Base-by-base conservation (phyloP, 2,113 vertebrate species). In the Geococcyx californianus region DNA sequence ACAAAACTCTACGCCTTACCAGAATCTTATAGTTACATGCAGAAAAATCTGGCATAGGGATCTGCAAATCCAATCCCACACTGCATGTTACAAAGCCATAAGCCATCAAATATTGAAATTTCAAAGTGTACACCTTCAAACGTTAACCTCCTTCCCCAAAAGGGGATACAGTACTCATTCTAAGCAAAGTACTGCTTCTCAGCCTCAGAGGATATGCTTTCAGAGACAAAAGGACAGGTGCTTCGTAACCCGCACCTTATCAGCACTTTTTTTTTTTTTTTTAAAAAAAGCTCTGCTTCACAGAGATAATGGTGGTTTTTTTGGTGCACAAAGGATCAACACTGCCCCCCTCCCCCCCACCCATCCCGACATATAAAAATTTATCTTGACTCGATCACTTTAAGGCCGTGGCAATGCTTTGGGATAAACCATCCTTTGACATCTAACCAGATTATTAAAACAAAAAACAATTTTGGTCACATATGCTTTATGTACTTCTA, bases 131-230 rank as follows among this genome's bases (percentile, higher is more conserved):
- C 19, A 51, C 15, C 7, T 33, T 84, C 60, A 25, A 31, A 19
- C 0, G 4, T 20, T 83, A 80, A 52, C 28, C 72, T 51, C 29
- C n/a, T n/a, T 52, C 47, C 16, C 24, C 62, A 28, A 82, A 54
- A 67, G 3, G 13, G 10, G 38, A 63, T 36, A 47, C 0, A 0
- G 31, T 10, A 49, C 31, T 58, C 1, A 0, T 36, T 52, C 70
- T 64, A n/a, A 78, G 38, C 38, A 17, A 76, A 29, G 38, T 62
- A 73, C 2, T 44, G 54, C 81, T 80, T 23, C 51, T 77, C 18
- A 23, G 23, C 14, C 51, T 0, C 1, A 68, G 10, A 19, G 8
- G 36, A 16, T 31, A 23, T 5, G 10, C 26, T 67, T 84, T 49
- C 33, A 47, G 52, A 59, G 24, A 83, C 55, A 92, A 69, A 95